Evolutionary conservation across 2,888 invertebrate genomes (phyloP).

Genomic region (Acanthococcus lagerstroemiae): DNA sequence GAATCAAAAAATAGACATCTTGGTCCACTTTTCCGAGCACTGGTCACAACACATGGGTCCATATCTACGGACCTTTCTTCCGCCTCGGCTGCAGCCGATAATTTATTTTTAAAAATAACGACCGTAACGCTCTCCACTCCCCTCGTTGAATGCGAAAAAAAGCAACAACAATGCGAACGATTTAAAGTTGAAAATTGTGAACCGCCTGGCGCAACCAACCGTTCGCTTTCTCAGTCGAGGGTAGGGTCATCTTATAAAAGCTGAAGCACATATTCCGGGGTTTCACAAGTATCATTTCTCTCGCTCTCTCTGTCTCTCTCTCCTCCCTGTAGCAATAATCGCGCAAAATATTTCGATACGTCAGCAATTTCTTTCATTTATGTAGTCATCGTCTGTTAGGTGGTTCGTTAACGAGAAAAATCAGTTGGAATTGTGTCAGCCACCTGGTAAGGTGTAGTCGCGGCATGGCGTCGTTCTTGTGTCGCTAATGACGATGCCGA

Average conservation of each 20-base stretch:
- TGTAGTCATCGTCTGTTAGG: conserved; percentile 18
- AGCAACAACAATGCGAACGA: no score
- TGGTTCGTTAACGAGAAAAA: neutral
- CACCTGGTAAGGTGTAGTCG: conserved; percentile 6
- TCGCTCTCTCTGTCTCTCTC: no score
- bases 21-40: no score
- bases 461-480: neutral
- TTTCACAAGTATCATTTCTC: neutral
- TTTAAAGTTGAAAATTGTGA: no score
- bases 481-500: neutral
- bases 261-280: neutral
- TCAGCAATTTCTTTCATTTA: conserved; percentile 29
- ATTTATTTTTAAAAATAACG: no score
- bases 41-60: no score
- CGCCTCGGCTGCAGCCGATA: no score
- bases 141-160: no score
- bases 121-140: no score
- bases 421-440: conserved; percentile 21
- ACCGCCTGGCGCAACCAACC: neutral
- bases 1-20: no score
- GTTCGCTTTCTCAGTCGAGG: neutral
- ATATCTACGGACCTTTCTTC: no score
- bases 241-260: neutral
- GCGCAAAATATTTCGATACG: conserved; percentile 11
- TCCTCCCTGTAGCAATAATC: conserved; percentile 15